Conservation (phyloP, 2,888 invertebrate genomes). For the Stegophylla sp. region DNA sequence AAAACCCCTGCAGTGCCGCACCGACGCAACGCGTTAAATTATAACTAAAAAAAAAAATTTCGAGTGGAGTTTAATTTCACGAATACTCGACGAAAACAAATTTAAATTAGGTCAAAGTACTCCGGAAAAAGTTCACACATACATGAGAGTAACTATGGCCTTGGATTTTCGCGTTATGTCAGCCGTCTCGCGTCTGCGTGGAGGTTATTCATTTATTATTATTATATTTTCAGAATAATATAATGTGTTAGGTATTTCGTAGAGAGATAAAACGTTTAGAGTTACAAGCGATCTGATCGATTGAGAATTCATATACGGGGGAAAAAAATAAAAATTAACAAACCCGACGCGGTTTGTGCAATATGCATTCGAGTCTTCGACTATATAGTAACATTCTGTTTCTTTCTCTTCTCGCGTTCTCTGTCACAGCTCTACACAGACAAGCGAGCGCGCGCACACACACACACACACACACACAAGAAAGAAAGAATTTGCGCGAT, state of each 20-base stretch:
- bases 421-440: background rate
- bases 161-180: too few relatives aligned
- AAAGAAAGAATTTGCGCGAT: slow-evolving; percentile 42
- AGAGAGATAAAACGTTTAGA: background rate
- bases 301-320: background rate
- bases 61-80: too few relatives aligned
- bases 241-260: background rate
- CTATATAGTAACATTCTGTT: too few relatives aligned
- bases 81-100: too few relatives aligned
- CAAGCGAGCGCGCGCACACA: background rate
- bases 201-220: background rate
- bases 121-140: background rate
- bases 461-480: background rate
- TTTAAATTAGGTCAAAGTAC: too few relatives aligned
- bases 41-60: too few relatives aligned
- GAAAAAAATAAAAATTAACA: background rate
- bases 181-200: background rate
- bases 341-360: background rate
- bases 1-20: too few relatives aligned
- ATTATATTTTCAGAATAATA: background rate
- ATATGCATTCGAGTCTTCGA: too few relatives aligned
- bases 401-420: too few relatives aligned
- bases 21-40: too few relatives aligned
- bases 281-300: too few relatives aligned
- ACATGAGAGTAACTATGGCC: background rate